These are phyloP conservation scores for human (Homo sapiens) DNA, from an alignment of 2,113 vertebrate species.

Conservation along the genomic window GRCh38 chr9:134348501-134349000, in stretches of 20 bases:
- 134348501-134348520: background rate
- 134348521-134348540: background rate
- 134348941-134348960: rapidly evolving
- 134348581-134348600: background rate
- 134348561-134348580: background rate
- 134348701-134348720: background rate
- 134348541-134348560: background rate
- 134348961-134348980: rapidly evolving
- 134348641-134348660: background rate
- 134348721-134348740: rapidly evolving
- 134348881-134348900: rapidly evolving
- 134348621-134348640: background rate
- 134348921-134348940: rapidly evolving
- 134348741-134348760: rapidly evolving
- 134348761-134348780: rapidly evolving
- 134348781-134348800: background rate
- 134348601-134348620: rapidly evolving
- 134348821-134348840: background rate
- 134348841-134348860: background rate
- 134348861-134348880: rapidly evolving
- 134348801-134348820: rapidly evolving
- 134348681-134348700: background rate
- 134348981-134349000: rapidly evolving
- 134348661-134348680: no score
- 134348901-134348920: background rate